Percentiles rank a stretch among this genome's conserved stretches.
phyloP scores from a whole-genome alignment of 1,140 invertebrate species.

The Lasaia peninsularis region DNA sequence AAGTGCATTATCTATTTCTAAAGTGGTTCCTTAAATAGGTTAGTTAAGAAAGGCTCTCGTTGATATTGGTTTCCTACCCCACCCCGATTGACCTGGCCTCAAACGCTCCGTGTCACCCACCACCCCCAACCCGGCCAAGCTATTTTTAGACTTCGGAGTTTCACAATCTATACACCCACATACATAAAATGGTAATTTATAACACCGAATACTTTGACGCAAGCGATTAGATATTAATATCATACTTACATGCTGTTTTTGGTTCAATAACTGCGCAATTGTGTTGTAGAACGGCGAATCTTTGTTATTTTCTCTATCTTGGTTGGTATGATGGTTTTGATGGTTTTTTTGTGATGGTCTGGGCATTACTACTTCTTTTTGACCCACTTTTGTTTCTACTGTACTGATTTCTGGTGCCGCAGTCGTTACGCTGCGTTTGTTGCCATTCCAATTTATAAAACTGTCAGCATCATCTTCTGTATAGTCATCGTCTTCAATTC shows the following conservation, averaged over 20 bases:
- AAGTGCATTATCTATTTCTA: conserved; percentile 8
- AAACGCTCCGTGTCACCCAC: conserved; percentile 59
- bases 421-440: conserved; percentile 64
- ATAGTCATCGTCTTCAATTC: conserved; percentile 65
- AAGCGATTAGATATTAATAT: not conserved
- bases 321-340: conserved; percentile 34
- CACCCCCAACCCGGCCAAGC: conserved; percentile 59
- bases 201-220: conserved; percentile 17
- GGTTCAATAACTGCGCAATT: conserved; percentile 65
- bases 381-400: conserved; percentile 54
- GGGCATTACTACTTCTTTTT: conserved; percentile 80
- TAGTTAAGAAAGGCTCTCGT: conserved; percentile 34
- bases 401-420: conserved; percentile 38
- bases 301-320: conserved; percentile 44
- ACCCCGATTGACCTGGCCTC: conserved; percentile 62
- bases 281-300: conserved; percentile 69
- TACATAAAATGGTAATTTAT: conserved; percentile 23
- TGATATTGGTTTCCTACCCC: conserved; percentile 43
- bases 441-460: conserved; percentile 76
- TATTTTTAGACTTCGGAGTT: conserved; percentile 71
- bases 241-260: conserved; percentile 58
- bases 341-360: conserved; percentile 72
- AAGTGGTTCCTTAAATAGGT: conserved; percentile 30
- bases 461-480: conserved; percentile 51
- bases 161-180: conserved; percentile 41